Percentiles rank a stretch among this genome's conserved stretches.
phyloP scores from a whole-genome alignment of 2,113 vertebrate species.

The Pluvialis apricaria region DNA sequence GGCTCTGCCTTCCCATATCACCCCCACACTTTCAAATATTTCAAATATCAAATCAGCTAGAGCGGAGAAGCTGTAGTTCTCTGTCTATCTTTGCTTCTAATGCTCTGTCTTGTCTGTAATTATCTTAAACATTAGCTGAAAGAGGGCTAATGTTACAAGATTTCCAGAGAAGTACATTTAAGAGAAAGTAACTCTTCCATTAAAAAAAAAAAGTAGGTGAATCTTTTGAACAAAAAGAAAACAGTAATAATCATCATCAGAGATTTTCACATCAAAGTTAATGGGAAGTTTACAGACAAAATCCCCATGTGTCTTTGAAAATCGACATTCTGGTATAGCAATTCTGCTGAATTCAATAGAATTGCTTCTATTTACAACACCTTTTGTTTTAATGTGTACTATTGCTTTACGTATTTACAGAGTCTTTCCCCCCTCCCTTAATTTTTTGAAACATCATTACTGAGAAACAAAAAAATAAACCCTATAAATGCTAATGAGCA shows the following conservation, averaged over 20 bases:
- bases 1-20: neutral
- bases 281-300: neutral
- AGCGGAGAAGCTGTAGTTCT: neutral
- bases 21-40: rapidly evolving
- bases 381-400: neutral
- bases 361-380: neutral
- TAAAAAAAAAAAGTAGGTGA: neutral
- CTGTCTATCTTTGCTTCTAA: neutral
- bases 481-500: no score
- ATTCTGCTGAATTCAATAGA: neutral
- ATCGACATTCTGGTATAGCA: neutral
- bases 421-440: no score
- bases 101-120: neutral
- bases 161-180: neutral
- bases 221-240: neutral
- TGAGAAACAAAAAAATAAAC: neutral
- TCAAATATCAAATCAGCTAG: neutral
- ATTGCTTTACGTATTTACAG: neutral
- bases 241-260: neutral
- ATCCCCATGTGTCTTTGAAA: neutral
- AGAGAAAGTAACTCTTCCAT: neutral
- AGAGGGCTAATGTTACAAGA: neutral
- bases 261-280: neutral
- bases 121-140: neutral
- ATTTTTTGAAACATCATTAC: neutral